Evolutionary conservation across 2,888 invertebrate genomes (phyloP).

Genomic region (Dasysyrphus tricinctus): DNA sequence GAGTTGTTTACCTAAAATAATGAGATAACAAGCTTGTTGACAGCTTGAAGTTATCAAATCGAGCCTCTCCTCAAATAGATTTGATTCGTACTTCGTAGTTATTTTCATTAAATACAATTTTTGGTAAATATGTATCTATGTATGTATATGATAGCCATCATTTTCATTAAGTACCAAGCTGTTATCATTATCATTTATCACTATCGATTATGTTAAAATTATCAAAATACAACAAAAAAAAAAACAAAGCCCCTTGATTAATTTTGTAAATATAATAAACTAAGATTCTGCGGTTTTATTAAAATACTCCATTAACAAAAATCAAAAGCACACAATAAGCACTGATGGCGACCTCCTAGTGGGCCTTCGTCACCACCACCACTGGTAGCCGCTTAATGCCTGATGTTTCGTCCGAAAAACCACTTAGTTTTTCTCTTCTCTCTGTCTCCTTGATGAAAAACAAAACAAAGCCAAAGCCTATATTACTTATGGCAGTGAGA

Average conservation of each 20-base stretch:
- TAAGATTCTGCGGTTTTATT: background rate
- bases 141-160: background rate
- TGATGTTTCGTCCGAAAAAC: constrained; percentile 13
- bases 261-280: background rate
- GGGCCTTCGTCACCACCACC: background rate
- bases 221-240: background rate
- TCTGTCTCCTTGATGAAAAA: background rate
- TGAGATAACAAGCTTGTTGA: background rate
- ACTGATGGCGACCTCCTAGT: background rate
- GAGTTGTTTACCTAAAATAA: too few species aligned
- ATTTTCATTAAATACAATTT: background rate
- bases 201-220: background rate
- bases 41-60: background rate
- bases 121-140: too few species aligned
- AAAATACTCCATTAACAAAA: constrained; percentile 1
- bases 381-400: background rate
- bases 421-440: constrained; percentile 1
- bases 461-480: background rate
- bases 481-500: background rate
- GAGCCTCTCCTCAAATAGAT: background rate
- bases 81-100: background rate
- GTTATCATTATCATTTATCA: background rate
- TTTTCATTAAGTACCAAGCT: background rate
- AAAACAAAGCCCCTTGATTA: background rate
- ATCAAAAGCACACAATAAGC: constrained; percentile 9